Percentiles rank a stretch among this genome's conserved stretches.
Evolutionary conservation across 2,888 invertebrate genomes (phyloP).

Genomic region (Notodonta ziczac): DNA sequence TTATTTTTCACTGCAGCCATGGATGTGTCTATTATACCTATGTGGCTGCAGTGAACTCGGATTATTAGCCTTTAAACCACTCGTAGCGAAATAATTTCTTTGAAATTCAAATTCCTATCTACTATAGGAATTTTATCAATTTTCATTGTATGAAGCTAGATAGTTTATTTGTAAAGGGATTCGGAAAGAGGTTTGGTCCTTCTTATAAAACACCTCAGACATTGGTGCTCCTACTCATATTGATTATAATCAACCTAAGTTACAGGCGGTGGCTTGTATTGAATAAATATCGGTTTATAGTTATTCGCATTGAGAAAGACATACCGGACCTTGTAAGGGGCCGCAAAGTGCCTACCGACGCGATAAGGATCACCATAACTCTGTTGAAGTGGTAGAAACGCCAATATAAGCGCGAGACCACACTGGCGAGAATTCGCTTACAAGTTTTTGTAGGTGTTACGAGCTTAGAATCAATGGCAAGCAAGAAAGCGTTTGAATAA

Average conservation of each 20-base stretch:
- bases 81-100: no score
- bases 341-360: conserved; percentile 57
- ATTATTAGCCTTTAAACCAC: no score
- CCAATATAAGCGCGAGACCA: conserved; percentile 10
- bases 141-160: no score
- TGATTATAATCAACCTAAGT: conserved; percentile 20
- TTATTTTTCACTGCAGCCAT: no score
- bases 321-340: conserved; percentile 64
- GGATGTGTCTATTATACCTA: no score
- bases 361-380: conserved; percentile 63
- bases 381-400: conserved; percentile 47
- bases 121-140: no score
- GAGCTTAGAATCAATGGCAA: not conserved
- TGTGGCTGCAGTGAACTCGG: no score
- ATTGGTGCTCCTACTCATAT: conserved; percentile 5
- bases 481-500: not conserved
- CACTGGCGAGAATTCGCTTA: conserved; percentile 5
- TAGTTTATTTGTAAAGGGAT: no score
- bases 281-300: conserved; percentile 43
- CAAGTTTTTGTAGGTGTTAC: not conserved
- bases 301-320: conserved; percentile 59
- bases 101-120: no score
- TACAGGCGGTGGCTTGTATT: conserved; percentile 25
- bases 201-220: no score
- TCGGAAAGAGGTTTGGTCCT: no score